These are phyloP conservation scores for Chrysemys picta DNA, from an alignment of 2,113 vertebrate genomes.

Conservation along the genomic window DNA sequence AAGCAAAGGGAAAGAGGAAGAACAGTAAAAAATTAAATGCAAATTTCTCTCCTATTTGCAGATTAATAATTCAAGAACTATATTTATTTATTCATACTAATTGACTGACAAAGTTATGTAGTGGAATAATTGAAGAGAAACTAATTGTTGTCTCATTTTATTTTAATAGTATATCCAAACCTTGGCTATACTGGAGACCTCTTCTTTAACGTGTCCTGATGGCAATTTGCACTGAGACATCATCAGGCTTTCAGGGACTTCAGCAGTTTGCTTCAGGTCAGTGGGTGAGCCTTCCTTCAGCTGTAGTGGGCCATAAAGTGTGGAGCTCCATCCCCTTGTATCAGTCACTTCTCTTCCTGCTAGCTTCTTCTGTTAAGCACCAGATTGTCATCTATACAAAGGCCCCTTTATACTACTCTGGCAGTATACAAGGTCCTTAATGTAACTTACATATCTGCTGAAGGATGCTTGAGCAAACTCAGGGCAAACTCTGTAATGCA, in stretches of 20 bases:
- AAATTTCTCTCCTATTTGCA: constrained; percentile 58
- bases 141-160: constrained; percentile 75
- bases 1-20: constrained; percentile 49
- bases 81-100: constrained; percentile 81
- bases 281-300: constrained; percentile 48
- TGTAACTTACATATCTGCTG: not conserved
- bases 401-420: not conserved
- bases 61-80: constrained; percentile 76
- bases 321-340: constrained; percentile 41
- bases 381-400: not conserved
- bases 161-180: constrained; percentile 75
- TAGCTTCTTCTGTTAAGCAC: not conserved
- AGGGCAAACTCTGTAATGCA: too few relatives aligned
- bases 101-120: constrained; percentile 72
- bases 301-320: constrained; percentile 48
- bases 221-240: constrained; percentile 61
- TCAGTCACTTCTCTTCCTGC: constrained; percentile 17
- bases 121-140: constrained; percentile 74
- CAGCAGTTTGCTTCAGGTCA: constrained; percentile 53
- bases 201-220: constrained; percentile 60
- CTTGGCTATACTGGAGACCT: constrained; percentile 42
- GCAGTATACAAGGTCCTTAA: constrained; percentile 17
- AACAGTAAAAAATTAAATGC: constrained; percentile 65
- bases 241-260: constrained; percentile 64
- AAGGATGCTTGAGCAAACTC: too few relatives aligned